These are phyloP conservation scores for Ptilonorhynchus violaceus DNA, from an alignment of 2,113 vertebrate genomes.

Conservation along the genomic window DNA sequence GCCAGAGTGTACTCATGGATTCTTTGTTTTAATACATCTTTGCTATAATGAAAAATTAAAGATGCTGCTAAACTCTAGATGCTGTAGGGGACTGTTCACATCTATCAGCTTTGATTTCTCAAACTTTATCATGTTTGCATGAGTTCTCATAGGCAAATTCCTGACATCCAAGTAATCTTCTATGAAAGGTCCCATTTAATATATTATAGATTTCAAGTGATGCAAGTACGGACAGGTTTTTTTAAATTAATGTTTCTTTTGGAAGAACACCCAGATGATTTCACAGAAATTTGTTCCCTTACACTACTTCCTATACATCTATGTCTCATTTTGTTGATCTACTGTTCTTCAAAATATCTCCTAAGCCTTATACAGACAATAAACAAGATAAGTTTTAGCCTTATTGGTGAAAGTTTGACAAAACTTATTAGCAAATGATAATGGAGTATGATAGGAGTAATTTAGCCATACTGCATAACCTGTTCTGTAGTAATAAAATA, in stretches of 20 bases:
- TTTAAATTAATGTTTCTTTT: neutral
- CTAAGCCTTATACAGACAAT: neutral
- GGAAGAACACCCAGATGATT: neutral
- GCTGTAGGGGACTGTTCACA: neutral
- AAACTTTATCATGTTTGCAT: neutral
- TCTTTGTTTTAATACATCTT: neutral
- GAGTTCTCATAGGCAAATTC: neutral
- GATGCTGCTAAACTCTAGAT: neutral
- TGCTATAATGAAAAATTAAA: neutral
- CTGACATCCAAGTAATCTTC: neutral
- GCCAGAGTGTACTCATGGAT: neutral
- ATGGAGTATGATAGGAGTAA: neutral
- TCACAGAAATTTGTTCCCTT: neutral
- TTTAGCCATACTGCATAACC: neutral
- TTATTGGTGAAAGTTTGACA: neutral
- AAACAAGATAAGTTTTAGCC: neutral
- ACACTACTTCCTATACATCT: neutral
- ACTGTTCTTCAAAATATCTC: neutral
- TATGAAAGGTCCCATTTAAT: neutral
- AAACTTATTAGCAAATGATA: neutral
- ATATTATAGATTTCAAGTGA: neutral
- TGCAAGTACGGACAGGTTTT: neutral
- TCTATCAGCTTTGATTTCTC: neutral
- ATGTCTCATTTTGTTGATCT: neutral
- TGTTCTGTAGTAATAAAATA: neutral